phyloP scores from a whole-genome alignment of 2,797 vertebrate species.

The Anguilla anguilla region DNA sequence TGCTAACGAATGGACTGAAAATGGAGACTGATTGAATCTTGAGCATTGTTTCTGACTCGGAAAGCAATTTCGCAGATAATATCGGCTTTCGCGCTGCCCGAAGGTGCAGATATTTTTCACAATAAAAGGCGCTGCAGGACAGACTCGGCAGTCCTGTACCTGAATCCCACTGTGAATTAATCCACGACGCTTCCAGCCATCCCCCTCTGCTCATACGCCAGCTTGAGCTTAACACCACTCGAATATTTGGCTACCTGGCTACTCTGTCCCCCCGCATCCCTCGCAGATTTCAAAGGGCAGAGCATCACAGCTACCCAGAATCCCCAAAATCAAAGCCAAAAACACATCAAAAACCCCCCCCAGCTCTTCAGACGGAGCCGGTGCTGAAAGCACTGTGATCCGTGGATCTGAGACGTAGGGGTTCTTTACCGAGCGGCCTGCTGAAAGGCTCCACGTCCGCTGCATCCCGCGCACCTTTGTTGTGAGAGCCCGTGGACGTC shows the following conservation, averaged over 20 bases:
- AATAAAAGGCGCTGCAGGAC: neutral
- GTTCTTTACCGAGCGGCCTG: neutral
- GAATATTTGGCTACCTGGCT: neutral
- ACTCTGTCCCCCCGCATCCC: neutral
- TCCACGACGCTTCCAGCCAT: neutral
- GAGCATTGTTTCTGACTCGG: neutral
- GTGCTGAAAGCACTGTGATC: slow-evolving; percentile 6
- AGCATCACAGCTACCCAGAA: neutral
- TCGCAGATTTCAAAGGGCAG: neutral
- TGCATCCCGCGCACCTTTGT: neutral
- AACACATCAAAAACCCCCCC: neutral
- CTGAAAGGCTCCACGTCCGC: neutral
- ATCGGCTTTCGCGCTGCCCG: neutral
- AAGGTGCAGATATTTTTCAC: neutral
- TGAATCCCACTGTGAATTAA: neutral
- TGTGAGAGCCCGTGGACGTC: neutral
- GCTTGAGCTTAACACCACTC: neutral
- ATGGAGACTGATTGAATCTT: neutral
- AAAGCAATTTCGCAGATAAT: neutral
- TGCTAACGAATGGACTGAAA: neutral
- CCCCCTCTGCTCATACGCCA: neutral
- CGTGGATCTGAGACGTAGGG: neutral
- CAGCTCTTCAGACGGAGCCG: neutral
- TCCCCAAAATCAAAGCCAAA: slow-evolving; percentile 8
- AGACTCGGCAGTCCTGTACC: neutral